Evolutionary conservation across 2,113 vertebrate species (phyloP), one percentile per base, ranked within the genome.

Genomic region (Progne subis): DNA sequence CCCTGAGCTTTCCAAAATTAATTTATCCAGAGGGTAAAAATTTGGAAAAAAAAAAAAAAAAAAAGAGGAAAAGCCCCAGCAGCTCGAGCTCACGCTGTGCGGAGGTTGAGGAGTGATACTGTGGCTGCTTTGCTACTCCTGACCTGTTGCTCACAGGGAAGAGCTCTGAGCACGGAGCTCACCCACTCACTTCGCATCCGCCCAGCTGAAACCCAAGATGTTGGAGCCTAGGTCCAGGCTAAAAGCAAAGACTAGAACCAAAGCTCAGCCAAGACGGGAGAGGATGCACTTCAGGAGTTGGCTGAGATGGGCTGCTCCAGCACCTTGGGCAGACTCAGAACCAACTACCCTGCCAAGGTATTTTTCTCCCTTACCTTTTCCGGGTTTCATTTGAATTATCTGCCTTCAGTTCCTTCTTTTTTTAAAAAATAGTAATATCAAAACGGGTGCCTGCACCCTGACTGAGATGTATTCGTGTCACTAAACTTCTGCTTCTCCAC

Each of bases 21-120:
- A 67, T 86, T 74, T 67, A 79, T 32, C 39, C 59, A 31, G 49
- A 52, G 59, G 52, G 59, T 39, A 65, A 69, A 76, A 59, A 31
- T 29, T 16, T 11, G 8, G 23, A 5, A 1, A 0, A 0, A 11
- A 10, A 31, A 28, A 10, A n/a, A n/a, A 31, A 28, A 18, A 23
- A 11, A 20, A 25, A 46, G 11, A 34, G 17, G 12, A 50, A 59
- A 65, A 67, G 41, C 11, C 59, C 12, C 3, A 7, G 57, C n/a
- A 55, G 43, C 37, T 56, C 1, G 3, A 61, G 70, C 43, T 29
- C 8, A 16, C 0, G 10, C 49, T 86, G 49, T 60, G 34, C n/a
- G 44, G 53, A 82, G 57, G 34, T 2, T 1, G 3, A 65, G 79
- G 37, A 90, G 55, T 8, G 11, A 77, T 24, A 60, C 2, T 1